phyloP scores from a whole-genome alignment of 1,140 invertebrate species.

The Anagrus nilaparvatae region DNA sequence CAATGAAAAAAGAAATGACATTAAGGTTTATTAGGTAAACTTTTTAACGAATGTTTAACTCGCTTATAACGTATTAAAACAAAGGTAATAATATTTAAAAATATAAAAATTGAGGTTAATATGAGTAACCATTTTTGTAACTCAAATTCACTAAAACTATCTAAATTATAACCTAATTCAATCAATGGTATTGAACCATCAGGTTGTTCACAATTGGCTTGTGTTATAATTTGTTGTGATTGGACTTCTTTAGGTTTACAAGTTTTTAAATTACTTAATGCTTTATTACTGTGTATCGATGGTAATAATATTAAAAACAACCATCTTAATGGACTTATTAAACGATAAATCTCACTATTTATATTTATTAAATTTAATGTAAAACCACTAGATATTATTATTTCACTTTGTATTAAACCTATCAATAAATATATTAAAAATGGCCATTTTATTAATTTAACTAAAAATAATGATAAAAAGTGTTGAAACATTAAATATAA shows the following conservation, averaged over 20 bases:
- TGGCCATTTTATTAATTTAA: conserved; percentile 51
- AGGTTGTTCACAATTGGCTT: conserved; percentile 62
- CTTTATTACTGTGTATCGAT: conserved; percentile 54
- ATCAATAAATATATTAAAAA: conserved; percentile 47
- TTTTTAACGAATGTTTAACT: no score
- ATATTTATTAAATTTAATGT: conserved; percentile 62
- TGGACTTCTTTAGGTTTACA: conserved; percentile 53
- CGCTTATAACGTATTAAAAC: no score
- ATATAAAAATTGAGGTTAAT: conserved; percentile 19
- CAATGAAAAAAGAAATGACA: no score
- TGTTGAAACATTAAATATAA: conserved; percentile 65
- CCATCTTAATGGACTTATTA: conserved; percentile 68
- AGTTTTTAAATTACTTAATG: conserved; percentile 33
- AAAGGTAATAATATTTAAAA: conserved; percentile 25
- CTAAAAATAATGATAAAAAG: conserved; percentile 57
- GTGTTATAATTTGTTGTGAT: conserved; percentile 71
- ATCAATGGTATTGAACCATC: conserved; percentile 62
- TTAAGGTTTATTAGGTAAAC: no score
- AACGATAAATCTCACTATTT: conserved; percentile 48
- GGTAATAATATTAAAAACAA: conserved; percentile 55
- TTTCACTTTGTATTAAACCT: conserved; percentile 51
- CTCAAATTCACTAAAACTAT: no score
- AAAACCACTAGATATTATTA: conserved; percentile 59
- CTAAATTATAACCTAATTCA: conserved; percentile 29
- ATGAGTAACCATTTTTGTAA: no score